Percentiles rank a stretch among this genome's conserved stretches.
Conservation (phyloP, 2,888 invertebrate genomes). For the Theretra japonica region DNA sequence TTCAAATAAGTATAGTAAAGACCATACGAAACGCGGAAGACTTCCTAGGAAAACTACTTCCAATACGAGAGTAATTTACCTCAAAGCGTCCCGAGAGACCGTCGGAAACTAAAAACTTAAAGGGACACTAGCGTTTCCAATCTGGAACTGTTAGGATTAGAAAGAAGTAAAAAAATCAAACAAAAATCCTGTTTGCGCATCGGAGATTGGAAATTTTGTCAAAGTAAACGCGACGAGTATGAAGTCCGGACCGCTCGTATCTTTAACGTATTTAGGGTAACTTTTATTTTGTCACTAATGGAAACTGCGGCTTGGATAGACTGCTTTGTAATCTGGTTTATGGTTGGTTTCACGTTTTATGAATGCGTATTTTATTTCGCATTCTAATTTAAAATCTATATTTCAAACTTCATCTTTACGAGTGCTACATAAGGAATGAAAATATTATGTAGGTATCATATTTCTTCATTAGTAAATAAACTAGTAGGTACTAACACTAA, state of each 20-base stretch:
- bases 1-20: too few species aligned
- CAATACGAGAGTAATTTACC: not conserved
- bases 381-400: not conserved
- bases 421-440: too few species aligned
- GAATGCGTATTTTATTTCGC: not conserved
- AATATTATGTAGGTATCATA: too few species aligned
- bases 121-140: not conserved
- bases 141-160: not conserved
- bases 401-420: too few species aligned
- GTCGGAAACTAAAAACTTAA: not conserved
- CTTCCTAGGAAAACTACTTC: too few species aligned
- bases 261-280: not conserved
- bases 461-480: too few species aligned
- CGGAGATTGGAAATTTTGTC: conserved; percentile 22
- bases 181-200: conserved; percentile 28
- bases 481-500: too few species aligned
- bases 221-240: conserved; percentile 11
- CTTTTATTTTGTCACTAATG: conserved; percentile 14
- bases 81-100: not conserved
- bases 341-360: not conserved
- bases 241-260: not conserved
- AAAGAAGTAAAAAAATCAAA: not conserved
- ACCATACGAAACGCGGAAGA: too few species aligned
- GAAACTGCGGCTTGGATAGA: not conserved
- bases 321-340: not conserved